Base-by-base conservation (phyloP, 2,797 vertebrate genomes). In the Aphelocoma californica region DNA sequence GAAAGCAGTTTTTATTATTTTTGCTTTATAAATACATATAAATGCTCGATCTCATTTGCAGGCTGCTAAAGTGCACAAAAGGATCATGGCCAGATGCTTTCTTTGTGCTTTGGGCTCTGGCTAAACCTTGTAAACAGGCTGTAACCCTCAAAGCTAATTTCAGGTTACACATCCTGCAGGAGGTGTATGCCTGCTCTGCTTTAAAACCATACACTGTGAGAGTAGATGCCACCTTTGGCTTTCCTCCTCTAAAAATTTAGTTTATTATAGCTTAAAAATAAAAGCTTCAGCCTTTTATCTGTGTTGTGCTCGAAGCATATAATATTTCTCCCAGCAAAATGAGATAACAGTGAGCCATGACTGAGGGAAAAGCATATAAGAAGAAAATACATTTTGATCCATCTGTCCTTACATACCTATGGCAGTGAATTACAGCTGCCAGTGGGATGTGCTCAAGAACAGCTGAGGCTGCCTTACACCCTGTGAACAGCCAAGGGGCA, bases 1-100 rank as follows among this genome's bases (percentile, higher is more conserved):
- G 57, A 79, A 94, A 84, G 36, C 36, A 58, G 16, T 74, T 92
- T 58, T 71, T 24, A 71, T 91, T 50, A 34, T 42, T 93, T 95
- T 90, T 88, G 38, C 19, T 89, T 67, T 58, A 54, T 42, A 56
- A 48, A 56, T 56, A 14, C 12, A 13, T 64, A 42, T 9, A 42
- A 62, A 42, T 48, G 48, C 25, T 71, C 32, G 36, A 32, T 69
- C 47, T 88, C 19, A 60, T 87, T 86, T 90, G 29, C 60, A 87
- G 72, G 16, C 42, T 86, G n/a, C 51, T 89, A 14, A 93, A 85
- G 54, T 58, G 50, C 56, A 71, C 0, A 3, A 71, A 86, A 18
- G 14, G 53, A 73, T 62, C 4, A 3, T 69, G 69, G 69, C 56
- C 88, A 91, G 69, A 58, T 67, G 58, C 14, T 70, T 90, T 56